Conservation (phyloP, 1,140 invertebrate genomes). For the Tetranychus cinnabarinus region DNA sequence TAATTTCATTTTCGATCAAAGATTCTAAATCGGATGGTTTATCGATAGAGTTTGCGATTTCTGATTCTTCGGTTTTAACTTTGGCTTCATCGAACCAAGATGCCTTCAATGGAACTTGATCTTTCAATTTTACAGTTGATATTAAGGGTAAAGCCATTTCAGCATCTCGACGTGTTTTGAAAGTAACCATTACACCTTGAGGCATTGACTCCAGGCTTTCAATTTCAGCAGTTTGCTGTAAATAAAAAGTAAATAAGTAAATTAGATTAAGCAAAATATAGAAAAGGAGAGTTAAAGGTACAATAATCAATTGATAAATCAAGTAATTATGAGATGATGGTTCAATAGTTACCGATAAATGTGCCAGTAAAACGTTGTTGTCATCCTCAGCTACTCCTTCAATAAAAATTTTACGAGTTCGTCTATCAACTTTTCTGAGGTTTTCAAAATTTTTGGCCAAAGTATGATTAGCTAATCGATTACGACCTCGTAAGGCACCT, state of each 20-base stretch:
- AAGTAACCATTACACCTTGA: conserved; percentile 41
- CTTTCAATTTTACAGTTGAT: conserved; percentile 27
- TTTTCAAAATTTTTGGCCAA: conserved; percentile 27
- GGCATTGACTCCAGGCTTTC: conserved; percentile 36
- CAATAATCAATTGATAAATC: not conserved
- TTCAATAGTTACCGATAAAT: conserved; percentile 37
- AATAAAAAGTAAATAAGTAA: not conserved
- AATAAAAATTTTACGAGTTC: conserved; percentile 49
- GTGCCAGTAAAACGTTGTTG: conserved; percentile 36
- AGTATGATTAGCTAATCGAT: conserved; percentile 8
- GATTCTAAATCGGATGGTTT: no score
- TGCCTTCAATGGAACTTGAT: not conserved
- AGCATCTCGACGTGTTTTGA: conserved; percentile 42
- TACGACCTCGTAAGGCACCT: conserved; percentile 4
- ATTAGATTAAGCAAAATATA: not conserved
- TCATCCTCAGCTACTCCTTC: conserved; percentile 48
- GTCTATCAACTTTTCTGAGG: conserved; percentile 35
- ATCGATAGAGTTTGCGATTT: no score
- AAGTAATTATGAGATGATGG: not conserved
- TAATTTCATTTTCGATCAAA: no score
- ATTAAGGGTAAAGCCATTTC: conserved; percentile 39
- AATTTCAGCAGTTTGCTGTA: conserved; percentile 44
- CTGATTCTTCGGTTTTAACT: no score
- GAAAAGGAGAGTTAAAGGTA: not conserved
- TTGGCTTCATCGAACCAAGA: conserved; percentile 1